Evolutionary conservation across 2,888 invertebrate genomes (phyloP), one percentile per base, ranked within the genome.

Genomic region (Drosophila melanosoma): DNA sequence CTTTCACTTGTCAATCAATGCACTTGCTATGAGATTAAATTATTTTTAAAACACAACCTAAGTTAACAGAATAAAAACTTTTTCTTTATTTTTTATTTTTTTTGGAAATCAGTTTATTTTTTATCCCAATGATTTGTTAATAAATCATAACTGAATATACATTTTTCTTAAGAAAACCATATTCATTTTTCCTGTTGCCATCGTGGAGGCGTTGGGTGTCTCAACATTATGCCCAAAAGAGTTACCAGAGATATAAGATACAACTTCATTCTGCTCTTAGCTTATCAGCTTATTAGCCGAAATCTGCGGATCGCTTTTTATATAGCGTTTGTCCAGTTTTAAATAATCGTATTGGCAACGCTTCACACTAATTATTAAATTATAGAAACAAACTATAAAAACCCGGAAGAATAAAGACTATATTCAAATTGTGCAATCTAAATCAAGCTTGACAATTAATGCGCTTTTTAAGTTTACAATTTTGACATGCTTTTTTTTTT

Each of bases 141-240:
- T 38, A 38, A 38, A 38, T 7, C 8, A 38, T 8, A 38, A 8
- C 15, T 15, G 15, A 36, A 36, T 36, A 15, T 36, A 15, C 0
- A 3, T 11, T 20, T 42, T 3, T 11, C 3, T 38, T 38, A 17
- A 17, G 36, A 7, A 17, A 17, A 36, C 6, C 26, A 26, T 26
- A 26, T 26, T 26, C 26, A 26, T 26, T 26, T 26, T 26, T 2
- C 26, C 3, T 2, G 0, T 26, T 26, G 26, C 0, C 2, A 1
- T 4, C 0, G 40, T 0, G 5, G n/a, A 42, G 26, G 4, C 26
- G 26, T 0, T 26, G 3, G 26, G 0, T 3, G 20, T 42, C 7
- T 40, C 12, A 12, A 45, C 1, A 45, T 26, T 26, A 26, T 2
- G 26, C 26, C 12, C 12, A 45, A 20, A 20, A 45, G 1, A 1